Evolutionary conservation across 2,888 invertebrate genomes (phyloP).

Genomic region (Folsomia manolachei): DNA sequence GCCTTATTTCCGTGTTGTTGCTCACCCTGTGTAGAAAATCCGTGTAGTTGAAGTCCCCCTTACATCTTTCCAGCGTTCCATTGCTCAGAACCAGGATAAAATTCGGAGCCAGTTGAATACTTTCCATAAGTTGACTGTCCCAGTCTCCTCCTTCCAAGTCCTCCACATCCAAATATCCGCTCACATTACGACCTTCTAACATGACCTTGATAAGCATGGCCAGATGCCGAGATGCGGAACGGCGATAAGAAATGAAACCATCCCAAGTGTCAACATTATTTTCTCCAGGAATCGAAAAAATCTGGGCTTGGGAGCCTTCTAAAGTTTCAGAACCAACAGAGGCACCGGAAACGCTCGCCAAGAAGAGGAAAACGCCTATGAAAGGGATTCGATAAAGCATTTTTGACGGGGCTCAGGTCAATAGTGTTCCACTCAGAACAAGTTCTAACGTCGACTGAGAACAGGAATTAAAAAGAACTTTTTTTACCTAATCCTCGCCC

Average conservation of each 20-base stretch:
- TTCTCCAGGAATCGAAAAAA: too few species aligned
- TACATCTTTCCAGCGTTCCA: slow-evolving; percentile 31
- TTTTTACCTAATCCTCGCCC: too few species aligned
- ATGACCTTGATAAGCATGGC: slow-evolving; percentile 31
- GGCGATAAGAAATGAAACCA: slow-evolving; percentile 33
- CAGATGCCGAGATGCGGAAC: slow-evolving; percentile 22
- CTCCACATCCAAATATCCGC: slow-evolving; percentile 33
- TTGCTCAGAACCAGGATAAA: slow-evolving; percentile 32
- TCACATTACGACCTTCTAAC: slow-evolving; percentile 19
- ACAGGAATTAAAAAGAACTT: too few species aligned
- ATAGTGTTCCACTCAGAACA: too few species aligned
- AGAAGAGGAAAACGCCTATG: too few species aligned
- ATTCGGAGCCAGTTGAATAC: slow-evolving; percentile 20
- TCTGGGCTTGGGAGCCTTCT: too few species aligned
- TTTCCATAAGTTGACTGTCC: slow-evolving; percentile 25
- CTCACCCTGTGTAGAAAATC: slow-evolving; percentile 33
- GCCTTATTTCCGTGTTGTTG: too few species aligned
- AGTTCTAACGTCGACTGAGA: too few species aligned
- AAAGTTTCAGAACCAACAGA: too few species aligned
- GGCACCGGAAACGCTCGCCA: too few species aligned
- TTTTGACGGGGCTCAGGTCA: too few species aligned
- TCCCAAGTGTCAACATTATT: not conserved
- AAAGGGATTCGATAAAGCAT: too few species aligned
- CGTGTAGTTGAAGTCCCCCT: slow-evolving; percentile 31
- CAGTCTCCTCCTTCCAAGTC: slow-evolving; percentile 29